Evolutionary conservation across 2,888 invertebrate genomes (phyloP).

Genomic region (Branchipolynoe longqiensis): DNA sequence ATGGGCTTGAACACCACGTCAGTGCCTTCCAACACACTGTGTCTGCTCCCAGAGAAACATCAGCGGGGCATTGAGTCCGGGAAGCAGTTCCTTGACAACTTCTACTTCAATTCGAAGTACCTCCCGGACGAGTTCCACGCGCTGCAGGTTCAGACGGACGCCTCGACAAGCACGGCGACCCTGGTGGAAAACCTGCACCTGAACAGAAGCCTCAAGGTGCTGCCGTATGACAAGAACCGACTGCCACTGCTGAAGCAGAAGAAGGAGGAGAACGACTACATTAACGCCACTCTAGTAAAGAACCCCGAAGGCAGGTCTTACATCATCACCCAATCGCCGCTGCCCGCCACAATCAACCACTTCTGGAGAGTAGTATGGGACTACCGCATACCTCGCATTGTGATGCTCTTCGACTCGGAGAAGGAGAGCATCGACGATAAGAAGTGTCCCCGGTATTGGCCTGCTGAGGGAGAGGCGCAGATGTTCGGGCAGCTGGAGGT

Average conservation of each 20-base stretch:
- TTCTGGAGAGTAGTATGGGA: conserved; percentile 68
- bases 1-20: no score
- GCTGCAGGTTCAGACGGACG: no score
- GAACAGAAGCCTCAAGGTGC: conserved; percentile 61
- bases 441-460: conserved; percentile 35
- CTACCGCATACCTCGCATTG: conserved; percentile 59
- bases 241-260: conserved; percentile 47
- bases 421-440: conserved; percentile 30
- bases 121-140: no score
- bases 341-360: conserved; percentile 44
- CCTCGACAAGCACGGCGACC: background rate
- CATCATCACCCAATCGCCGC: conserved; percentile 66
- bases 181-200: conserved; percentile 55
- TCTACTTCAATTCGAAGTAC: no score
- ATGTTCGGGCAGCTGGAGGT: conserved; percentile 6
- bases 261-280: conserved; percentile 57
- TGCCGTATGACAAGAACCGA: conserved; percentile 68
- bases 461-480: background rate
- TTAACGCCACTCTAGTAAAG: conserved; percentile 67
- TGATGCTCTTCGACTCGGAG: conserved; percentile 61
- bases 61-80: no score
- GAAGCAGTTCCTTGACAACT: no score
- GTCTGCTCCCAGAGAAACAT: no score
- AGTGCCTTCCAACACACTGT: no score
- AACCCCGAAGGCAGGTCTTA: conserved; percentile 54